Percentiles rank a stretch among this genome's conserved stretches.
phyloP scores from a whole-genome alignment of 1,140 invertebrate species.

The Rhyacophila brunnea region DNA sequence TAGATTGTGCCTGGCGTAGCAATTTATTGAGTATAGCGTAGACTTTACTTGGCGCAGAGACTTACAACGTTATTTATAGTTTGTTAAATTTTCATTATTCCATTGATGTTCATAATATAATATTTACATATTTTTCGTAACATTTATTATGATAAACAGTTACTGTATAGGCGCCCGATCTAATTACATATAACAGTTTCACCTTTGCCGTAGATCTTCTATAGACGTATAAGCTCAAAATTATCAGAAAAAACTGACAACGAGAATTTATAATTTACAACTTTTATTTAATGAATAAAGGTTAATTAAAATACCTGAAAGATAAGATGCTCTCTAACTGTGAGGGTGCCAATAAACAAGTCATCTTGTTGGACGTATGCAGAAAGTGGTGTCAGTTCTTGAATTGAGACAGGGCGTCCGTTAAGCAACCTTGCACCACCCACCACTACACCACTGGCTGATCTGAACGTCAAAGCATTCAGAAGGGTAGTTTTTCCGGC shows the following conservation, averaged over 20 bases:
- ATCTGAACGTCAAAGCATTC: slow-evolving; percentile 84
- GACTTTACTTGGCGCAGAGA: too few species aligned
- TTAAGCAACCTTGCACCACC: slow-evolving; percentile 71
- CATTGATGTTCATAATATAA: too few species aligned
- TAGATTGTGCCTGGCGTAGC: too few species aligned
- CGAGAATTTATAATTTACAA: background rate
- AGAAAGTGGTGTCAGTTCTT: slow-evolving; percentile 72
- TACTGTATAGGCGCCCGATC: too few species aligned
- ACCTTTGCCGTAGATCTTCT: background rate
- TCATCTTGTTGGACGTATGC: slow-evolving; percentile 97
- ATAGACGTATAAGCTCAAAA: background rate
- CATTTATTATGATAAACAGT: too few species aligned
- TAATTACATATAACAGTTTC: too few species aligned
- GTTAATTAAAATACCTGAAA: too few species aligned
- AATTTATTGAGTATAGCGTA: too few species aligned
- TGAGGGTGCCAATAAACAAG: slow-evolving; percentile 90
- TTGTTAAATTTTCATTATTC: too few species aligned
- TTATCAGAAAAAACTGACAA: background rate
- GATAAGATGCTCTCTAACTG: slow-evolving; percentile 84
- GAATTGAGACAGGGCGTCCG: slow-evolving; percentile 64
- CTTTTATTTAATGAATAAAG: background rate
- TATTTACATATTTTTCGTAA: too few species aligned
- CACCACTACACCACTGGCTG: slow-evolving; percentile 65
- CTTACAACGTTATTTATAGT: too few species aligned
- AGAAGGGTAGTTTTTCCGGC: slow-evolving; percentile 95